Evolutionary conservation across 35 echinoderm and acorn worm species (phyloP).

Genomic region (Acanthaster planci): DNA sequence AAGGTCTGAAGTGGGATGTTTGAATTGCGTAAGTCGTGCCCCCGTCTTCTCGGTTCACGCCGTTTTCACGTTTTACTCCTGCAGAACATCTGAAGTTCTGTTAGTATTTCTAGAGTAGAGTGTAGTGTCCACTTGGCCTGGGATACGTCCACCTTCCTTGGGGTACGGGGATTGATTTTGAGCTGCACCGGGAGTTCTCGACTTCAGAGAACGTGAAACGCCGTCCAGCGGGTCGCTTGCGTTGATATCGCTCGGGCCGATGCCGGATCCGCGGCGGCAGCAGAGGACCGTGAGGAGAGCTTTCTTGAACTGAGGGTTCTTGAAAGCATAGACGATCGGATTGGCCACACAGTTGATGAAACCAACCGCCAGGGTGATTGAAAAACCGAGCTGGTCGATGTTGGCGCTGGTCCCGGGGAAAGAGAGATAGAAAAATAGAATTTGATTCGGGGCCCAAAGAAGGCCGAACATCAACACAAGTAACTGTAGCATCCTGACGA

Average conservation of each 20-base stretch:
- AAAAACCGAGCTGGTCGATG: neutral
- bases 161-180: neutral
- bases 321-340: neutral
- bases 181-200: neutral
- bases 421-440: neutral
- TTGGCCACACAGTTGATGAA: constrained; percentile 17
- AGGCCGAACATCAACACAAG: neutral
- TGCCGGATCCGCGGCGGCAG: neutral
- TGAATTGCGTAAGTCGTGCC: no score
- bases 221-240: neutral
- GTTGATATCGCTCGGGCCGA: neutral
- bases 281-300: neutral
- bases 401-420: neutral
- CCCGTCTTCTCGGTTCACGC: no score
- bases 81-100: neutral
- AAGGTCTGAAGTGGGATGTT: no score
- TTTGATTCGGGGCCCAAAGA: neutral
- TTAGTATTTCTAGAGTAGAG: neutral
- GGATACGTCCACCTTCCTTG: neutral
- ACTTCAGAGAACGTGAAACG: neutral
- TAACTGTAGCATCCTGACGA: neutral
- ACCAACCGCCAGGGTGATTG: neutral
- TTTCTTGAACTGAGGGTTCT: constrained; percentile 1
- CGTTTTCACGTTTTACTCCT: neutral
- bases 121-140: neutral